A percentile compares a stretch with the other conserved stretches of the same genome.
These are phyloP conservation scores for Charina bottae DNA, from an alignment of 2,113 vertebrate species.

Conservation along the genomic window DNA sequence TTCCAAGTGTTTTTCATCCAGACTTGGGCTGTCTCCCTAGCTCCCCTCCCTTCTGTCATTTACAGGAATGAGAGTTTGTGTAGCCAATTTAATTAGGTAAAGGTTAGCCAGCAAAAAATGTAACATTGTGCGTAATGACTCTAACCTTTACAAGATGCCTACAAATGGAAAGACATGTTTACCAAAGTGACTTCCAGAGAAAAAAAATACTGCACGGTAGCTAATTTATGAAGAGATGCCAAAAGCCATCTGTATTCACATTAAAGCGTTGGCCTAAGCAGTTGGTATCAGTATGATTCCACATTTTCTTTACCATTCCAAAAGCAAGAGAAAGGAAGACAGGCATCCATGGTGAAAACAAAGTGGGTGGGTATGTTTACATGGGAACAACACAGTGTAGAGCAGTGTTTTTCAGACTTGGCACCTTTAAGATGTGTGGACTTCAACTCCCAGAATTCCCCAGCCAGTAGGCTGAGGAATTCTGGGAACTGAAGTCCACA, in stretches of 20 bases:
- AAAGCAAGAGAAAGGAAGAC: not conserved
- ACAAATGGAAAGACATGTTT: not conserved
- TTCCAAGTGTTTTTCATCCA: not conserved
- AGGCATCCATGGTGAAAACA: not conserved
- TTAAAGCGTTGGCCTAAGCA: not conserved
- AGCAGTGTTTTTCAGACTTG: no score
- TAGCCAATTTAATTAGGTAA: not conserved
- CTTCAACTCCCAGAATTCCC: no score
- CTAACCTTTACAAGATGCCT: conserved; percentile 15
- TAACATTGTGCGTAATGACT: not conserved
- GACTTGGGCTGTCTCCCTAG: not conserved
- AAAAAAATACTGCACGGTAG: not conserved
- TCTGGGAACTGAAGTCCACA: no score
- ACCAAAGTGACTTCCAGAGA: not conserved
- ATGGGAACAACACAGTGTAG: no score
- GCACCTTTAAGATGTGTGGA: no score
- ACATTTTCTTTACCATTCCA: no score
- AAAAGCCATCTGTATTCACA: not conserved
- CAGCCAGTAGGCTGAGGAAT: no score
- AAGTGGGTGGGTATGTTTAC: not conserved
- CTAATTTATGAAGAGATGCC: not conserved
- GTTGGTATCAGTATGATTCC: not conserved
- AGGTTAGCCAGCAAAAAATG: not conserved
- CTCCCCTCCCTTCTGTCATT: not conserved
- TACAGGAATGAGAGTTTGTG: not conserved